Conservation (phyloP, 2,888 invertebrate species). For the Cetonia aurata region DNA sequence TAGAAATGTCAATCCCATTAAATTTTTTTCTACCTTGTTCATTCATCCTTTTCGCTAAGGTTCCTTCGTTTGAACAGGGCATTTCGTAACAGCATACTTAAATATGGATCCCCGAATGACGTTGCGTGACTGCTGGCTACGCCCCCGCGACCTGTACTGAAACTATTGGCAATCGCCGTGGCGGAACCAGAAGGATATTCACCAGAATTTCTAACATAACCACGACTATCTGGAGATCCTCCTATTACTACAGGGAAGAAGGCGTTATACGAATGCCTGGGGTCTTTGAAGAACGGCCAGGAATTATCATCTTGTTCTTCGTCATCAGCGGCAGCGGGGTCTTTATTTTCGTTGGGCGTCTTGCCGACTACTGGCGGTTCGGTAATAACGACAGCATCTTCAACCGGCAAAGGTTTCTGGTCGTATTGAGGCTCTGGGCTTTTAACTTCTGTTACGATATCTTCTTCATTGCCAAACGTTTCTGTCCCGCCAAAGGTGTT, state of each 20-base stretch:
- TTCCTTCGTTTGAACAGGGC: constrained; percentile 45
- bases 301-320: constrained; percentile 65
- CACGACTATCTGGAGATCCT: constrained; percentile 58
- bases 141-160: constrained; percentile 78
- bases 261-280: constrained; percentile 68
- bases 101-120: constrained; percentile 74
- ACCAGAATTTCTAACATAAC: constrained; percentile 50
- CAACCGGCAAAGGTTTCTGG: constrained; percentile 27
- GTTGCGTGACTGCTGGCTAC: constrained; percentile 81
- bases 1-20: constrained; percentile 15
- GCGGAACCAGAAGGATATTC: constrained; percentile 70
- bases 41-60: constrained; percentile 38
- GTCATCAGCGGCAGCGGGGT: constrained; percentile 66
- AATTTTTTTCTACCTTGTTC: background rate
- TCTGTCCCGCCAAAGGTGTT: constrained; percentile 61
- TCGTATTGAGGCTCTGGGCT: constrained; percentile 39
- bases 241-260: constrained; percentile 78
- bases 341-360: constrained; percentile 41
- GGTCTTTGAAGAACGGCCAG: constrained; percentile 58
- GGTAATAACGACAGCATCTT: constrained; percentile 37
- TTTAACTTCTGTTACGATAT: constrained; percentile 45
- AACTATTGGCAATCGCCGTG: constrained; percentile 80
- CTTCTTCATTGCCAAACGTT: constrained; percentile 47
- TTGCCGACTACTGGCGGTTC: background rate
- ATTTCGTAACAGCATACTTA: constrained; percentile 65